Conservation (phyloP, 30 jellyfish, hydroid and myxozoan genomes). For the Aurelia sp. region DNA sequence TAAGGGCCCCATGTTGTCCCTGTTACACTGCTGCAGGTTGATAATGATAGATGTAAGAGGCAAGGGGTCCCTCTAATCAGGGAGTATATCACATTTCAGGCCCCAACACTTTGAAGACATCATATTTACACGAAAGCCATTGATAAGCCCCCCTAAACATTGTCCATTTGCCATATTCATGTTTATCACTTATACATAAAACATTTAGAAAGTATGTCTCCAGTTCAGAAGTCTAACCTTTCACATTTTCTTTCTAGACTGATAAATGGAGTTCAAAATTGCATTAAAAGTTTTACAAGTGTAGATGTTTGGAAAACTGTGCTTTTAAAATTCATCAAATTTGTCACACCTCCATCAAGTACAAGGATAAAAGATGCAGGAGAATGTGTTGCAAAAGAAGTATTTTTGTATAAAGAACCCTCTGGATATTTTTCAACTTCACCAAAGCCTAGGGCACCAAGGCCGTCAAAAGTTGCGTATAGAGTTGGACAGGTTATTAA, state of each 20-base stretch:
- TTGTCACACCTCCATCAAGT: constrained; percentile 50
- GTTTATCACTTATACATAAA: no score
- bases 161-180: no score
- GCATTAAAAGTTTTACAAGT: constrained; percentile 25
- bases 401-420: constrained; percentile 68
- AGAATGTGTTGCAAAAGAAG: constrained; percentile 97
- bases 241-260: not conserved
- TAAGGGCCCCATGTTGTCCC: no score
- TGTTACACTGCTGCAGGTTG: no score
- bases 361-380: constrained; percentile 74
- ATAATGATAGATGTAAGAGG: no score
- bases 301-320: constrained; percentile 55
- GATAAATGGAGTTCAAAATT: constrained; percentile 70
- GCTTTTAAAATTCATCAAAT: constrained; percentile 24
- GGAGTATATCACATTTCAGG: no score
- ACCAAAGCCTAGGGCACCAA: constrained; percentile 72
- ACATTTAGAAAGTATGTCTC: no score
- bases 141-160: no score
- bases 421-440: constrained; percentile 87
- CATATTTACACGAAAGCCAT: no score
- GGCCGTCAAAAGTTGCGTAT: constrained; percentile 78
- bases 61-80: no score
- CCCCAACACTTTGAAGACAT: no score
- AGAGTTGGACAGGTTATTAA: constrained; percentile 96
- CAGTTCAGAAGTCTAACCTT: no score